Evolutionary conservation across 2,797 vertebrate species (phyloP), one percentile per base, ranked within the genome.

Genomic region (Propithecus perrieri): DNA sequence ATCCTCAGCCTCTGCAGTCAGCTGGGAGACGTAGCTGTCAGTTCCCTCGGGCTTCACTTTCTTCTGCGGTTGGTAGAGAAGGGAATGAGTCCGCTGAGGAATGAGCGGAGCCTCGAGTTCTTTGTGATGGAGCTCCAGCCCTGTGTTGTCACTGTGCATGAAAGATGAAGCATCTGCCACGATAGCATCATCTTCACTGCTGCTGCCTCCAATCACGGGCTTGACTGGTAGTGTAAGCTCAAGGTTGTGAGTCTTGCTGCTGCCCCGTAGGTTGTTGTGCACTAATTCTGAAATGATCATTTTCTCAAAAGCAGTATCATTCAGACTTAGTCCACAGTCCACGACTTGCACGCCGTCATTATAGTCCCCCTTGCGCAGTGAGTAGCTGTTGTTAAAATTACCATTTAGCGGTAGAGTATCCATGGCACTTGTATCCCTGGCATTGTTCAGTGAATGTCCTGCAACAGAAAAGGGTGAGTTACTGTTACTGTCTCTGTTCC

Each of bases 341-440:
- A 99, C 99, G 94, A 99, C 99, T 98, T 99, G 99, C 98, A 99
- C 99, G 20, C 99, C 99, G 98, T 99, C 99, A 15, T 98, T 99
- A 98, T 99, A 99, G 99, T 99, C 99, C 98, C 99, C 99, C 0
- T 99, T 99, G 98, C 99, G 99, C 98, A 99, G 98, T 55, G 99
- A 99, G 99, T 99, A 99, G 99, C 99, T 99, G 98, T 99, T 99
- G 98, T 99, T 99, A 99, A 99, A 99, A 98, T 99, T 99, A 99
- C 99, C 99, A 99, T 99, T 99, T 99, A 99, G 99, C 99, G 99
- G 99, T 99, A 99, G 99, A 99, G 99, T 99, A 99, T 99, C 99
- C 99, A 99, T 99, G 99, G 99, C 99, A 99, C 99, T 99, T 99
- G 99, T 99, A 99, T 99, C 99, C 99, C 99, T 99, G 99, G 99